Evolutionary conservation across 2,113 vertebrate species (phyloP).

Genomic region (Clarias gariepinus): DNA sequence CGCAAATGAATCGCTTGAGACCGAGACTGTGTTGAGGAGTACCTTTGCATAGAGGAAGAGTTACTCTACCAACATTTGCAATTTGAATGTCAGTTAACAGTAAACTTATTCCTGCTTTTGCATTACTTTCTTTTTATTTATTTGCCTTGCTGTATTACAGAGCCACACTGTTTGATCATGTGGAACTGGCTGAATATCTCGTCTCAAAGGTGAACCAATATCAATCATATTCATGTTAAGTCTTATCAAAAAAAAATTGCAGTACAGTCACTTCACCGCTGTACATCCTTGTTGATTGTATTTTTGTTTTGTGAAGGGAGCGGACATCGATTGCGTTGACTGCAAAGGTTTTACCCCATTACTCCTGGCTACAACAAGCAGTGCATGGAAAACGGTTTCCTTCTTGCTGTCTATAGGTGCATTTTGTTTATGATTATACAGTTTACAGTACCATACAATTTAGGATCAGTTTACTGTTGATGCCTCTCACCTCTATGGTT

Average conservation of each 20-base stretch:
- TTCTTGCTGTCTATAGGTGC: conserved; percentile 20
- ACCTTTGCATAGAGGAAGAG: too few relatives aligned
- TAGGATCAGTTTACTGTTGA: too few relatives aligned
- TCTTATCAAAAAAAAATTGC: background rate
- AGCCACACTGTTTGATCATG: conserved; percentile 18
- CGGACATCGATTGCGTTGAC: background rate
- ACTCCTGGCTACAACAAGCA: conserved; percentile 24
- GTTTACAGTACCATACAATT: too few relatives aligned
- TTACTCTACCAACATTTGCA: too few relatives aligned
- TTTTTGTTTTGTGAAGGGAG: conserved; percentile 1
- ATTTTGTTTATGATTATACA: background rate
- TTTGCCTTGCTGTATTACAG: conserved; percentile 27
- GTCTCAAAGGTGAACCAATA: conserved; percentile 14
- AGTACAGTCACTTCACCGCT: background rate
- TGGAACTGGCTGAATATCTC: conserved; percentile 24
- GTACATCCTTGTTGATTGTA: background rate
- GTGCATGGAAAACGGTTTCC: conserved; percentile 22
- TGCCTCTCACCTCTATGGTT: too few relatives aligned
- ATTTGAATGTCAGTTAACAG: too few relatives aligned
- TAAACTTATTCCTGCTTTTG: too few relatives aligned
- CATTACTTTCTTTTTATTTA: background rate
- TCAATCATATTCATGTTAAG: background rate
- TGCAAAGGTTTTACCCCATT: conserved; percentile 23
- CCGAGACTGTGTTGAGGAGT: too few relatives aligned
- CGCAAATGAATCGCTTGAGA: too few relatives aligned